Percentiles rank a stretch among this genome's conserved stretches.
Conservation (phyloP, 2,888 invertebrate species). For the Ramazzottius varieornatus region DNA sequence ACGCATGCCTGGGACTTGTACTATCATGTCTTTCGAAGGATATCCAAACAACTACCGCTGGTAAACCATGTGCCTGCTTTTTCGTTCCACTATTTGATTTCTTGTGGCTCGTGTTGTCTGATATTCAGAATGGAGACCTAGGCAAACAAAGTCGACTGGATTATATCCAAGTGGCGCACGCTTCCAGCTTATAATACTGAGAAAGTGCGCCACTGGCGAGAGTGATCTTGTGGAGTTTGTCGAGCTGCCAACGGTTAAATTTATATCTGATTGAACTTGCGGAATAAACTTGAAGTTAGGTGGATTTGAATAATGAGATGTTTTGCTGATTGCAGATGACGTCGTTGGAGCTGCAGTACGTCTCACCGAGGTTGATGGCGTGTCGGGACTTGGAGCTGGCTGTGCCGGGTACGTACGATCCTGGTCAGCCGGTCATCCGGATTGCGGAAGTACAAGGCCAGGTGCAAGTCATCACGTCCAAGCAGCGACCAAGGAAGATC, state of each 20-base stretch:
- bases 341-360: conserved; percentile 70
- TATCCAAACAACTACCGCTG: conserved; percentile 65
- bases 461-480: conserved; percentile 82
- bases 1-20: conserved; percentile 98
- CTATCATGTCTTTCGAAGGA: conserved; percentile 87
- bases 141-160: too few relatives aligned
- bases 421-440: conserved; percentile 50
- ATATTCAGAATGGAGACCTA: too few relatives aligned
- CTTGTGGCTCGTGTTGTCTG: too few relatives aligned
- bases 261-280: too few relatives aligned
- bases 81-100: too few relatives aligned
- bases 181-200: too few relatives aligned
- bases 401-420: conserved; percentile 89
- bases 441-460: conserved; percentile 71
- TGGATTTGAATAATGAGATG: not conserved
- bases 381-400: conserved; percentile 80
- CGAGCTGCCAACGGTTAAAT: too few relatives aligned
- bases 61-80: conserved; percentile 16
- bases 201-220: too few relatives aligned
- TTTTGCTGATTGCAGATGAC: conserved; percentile 36
- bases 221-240: too few relatives aligned
- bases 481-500: conserved; percentile 82
- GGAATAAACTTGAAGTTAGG: not conserved
- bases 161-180: too few relatives aligned
- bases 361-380: conserved; percentile 62